These are phyloP conservation scores for Schizopygopsis pylzovi DNA, from an alignment of 2,797 vertebrate species.

Conservation along the genomic window DNA sequence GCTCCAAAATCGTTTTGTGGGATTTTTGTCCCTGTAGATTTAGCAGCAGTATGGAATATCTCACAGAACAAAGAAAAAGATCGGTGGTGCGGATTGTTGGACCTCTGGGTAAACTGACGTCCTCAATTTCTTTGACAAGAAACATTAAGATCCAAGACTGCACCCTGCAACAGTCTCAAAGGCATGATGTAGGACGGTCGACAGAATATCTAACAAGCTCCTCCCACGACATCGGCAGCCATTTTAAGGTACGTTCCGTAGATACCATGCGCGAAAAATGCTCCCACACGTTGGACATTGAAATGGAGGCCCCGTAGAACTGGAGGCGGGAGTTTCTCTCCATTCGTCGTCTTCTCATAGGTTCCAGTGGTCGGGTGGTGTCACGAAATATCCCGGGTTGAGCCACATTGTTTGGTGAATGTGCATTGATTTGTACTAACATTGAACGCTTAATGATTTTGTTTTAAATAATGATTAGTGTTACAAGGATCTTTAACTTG, in stretches of 20 bases:
- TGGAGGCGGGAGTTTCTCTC: slow-evolving; percentile 54
- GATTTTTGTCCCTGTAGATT: neutral
- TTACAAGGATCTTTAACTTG: neutral
- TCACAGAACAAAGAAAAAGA: slow-evolving; percentile 2
- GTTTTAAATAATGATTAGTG: neutral
- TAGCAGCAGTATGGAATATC: neutral
- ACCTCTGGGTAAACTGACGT: neutral
- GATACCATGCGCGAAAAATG: slow-evolving; percentile 61
- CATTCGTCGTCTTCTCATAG: slow-evolving; percentile 54
- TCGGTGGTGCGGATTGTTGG: neutral
- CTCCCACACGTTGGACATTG: slow-evolving; percentile 54
- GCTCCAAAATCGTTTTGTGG: neutral
- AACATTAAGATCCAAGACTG: neutral
- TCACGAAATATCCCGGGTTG: slow-evolving; percentile 60
- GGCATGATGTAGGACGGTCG: neutral
- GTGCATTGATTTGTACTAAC: slow-evolving; percentile 40
- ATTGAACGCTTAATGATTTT: neutral
- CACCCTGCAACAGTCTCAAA: slow-evolving; percentile 30
- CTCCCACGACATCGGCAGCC: slow-evolving; percentile 53
- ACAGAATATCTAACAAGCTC: slow-evolving; percentile 19
- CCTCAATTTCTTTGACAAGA: neutral
- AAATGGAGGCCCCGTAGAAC: slow-evolving; percentile 65
- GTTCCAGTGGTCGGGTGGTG: slow-evolving; percentile 43
- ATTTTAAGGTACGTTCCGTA: slow-evolving; percentile 53
- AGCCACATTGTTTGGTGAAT: slow-evolving; percentile 64